A percentile compares a stretch with the other conserved stretches of the same genome.
Conservation (phyloP, 1,140 invertebrate genomes). For the Triops longicaudatus region DNA sequence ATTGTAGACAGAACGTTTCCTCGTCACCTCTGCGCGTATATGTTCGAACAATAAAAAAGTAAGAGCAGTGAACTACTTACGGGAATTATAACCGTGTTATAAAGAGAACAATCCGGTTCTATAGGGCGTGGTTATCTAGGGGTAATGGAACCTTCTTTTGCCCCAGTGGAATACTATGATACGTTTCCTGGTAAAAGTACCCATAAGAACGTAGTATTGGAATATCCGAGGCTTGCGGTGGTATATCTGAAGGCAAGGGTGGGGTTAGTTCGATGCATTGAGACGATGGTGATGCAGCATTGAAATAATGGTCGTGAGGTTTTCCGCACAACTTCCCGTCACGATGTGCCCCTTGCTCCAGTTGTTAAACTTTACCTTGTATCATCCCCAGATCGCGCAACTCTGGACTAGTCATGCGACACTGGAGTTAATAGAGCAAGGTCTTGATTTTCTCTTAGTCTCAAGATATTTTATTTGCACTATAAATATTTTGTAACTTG, state of each 20-base stretch:
- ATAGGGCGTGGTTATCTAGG: slow-evolving; percentile 10
- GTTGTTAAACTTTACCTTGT: background rate
- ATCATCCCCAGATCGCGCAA: background rate
- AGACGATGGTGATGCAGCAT: background rate
- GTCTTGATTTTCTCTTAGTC: background rate
- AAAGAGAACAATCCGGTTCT: background rate
- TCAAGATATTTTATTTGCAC: background rate
- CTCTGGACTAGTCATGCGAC: background rate
- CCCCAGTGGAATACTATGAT: background rate
- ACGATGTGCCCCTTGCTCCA: background rate
- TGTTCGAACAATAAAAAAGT: too few species aligned
- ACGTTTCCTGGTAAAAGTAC: background rate
- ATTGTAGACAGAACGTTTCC: too few species aligned
- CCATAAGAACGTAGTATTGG: background rate
- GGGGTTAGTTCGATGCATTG: background rate
- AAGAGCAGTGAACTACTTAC: too few species aligned
- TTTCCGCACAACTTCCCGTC: background rate
- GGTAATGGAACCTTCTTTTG: background rate
- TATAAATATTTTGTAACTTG: background rate
- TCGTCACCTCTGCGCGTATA: too few species aligned
- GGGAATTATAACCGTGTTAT: background rate
- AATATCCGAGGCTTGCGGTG: background rate
- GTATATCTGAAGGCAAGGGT: background rate
- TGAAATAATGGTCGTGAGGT: background rate
- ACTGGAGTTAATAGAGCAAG: background rate